These are phyloP conservation scores for Ctenopoma multispine DNA, from an alignment of 2,797 vertebrate genomes.

Conservation along the genomic window DNA sequence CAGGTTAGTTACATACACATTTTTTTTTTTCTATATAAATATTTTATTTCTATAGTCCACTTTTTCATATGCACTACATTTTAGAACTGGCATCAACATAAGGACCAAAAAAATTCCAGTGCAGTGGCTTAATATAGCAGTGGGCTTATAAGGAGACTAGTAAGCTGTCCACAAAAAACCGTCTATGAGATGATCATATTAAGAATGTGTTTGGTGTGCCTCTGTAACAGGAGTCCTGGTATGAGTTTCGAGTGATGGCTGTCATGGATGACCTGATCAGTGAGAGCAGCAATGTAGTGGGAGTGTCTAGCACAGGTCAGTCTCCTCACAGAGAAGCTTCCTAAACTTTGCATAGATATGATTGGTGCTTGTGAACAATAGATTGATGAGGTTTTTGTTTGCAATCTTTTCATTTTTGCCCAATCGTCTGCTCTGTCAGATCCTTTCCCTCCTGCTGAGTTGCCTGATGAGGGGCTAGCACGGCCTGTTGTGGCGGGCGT, in stretches of 20 bases:
- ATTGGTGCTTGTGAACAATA: not conserved
- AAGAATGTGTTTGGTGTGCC: constrained; percentile 29
- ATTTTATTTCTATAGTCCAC: not conserved
- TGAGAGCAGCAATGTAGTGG: constrained; percentile 98
- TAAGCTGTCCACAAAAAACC: not conserved
- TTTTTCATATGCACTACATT: not conserved
- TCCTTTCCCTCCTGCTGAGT: constrained; percentile 93
- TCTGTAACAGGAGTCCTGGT: constrained; percentile 93
- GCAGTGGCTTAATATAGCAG: not conserved
- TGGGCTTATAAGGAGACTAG: not conserved
- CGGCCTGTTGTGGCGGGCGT: constrained; percentile 97
- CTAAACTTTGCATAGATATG: not conserved
- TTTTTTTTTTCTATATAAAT: not conserved
- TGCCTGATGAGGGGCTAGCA: constrained; percentile 95
- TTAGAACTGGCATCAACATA: not conserved
- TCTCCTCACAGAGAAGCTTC: constrained; percentile 2
- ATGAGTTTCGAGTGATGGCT: constrained; percentile 97
- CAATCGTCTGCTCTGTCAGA: constrained; percentile 79
- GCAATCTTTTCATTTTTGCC: constrained; percentile 12
- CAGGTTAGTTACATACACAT: constrained; percentile 83
- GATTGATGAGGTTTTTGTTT: not conserved
- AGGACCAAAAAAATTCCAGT: not conserved
- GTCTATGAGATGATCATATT: not conserved
- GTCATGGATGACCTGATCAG: constrained; percentile 99
- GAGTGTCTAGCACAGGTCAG: constrained; percentile 97